Evolutionary conservation across 2,113 vertebrate species (phyloP), one percentile per base, ranked within the genome.

Genomic region (Cardinalis cardinalis): DNA sequence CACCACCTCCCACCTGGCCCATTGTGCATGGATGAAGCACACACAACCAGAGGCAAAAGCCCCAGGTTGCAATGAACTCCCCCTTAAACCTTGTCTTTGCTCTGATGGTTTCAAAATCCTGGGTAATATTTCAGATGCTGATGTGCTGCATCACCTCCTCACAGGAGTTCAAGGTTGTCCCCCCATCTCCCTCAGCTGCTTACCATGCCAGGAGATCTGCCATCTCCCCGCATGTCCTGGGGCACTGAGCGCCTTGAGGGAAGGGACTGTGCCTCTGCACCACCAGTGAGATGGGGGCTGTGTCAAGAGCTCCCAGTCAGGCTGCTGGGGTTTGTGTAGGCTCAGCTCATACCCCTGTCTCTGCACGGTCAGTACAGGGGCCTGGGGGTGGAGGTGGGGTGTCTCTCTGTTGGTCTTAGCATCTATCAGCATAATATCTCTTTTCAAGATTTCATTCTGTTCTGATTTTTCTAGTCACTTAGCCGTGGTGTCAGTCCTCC

Each of bases 151-250:
- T 76, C 59, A 55, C 13, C 8, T 28, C 24, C 20, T 78, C 0
- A 0, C 3, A 0, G 6, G 40, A 43, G 14, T 40, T 55, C 0
- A 0, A 56, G 51, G 49, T 11, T 51, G 41, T 68, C 5, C 12
- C 48, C 19, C 10, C 5, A 6, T 32, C 44, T 90, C 36, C 11
- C 29, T 65, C n/a, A 40, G 63, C 21, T 72, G 40, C 21, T 16
- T 11, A 28, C 38, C 64, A 41, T 61, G 32, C 68, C 31, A 19
- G 70, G 55, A 52, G 18, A 36, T 87, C 46, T 48, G 44, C 28
- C 56, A 6, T 23, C 56, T 81, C 56, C 43, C 48, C 53, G 28
- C 0, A 0, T 40, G 63, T 56, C 71, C 87, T 48, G 58, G 31
- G 58, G 17, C 31, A 31, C 6, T 2, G 19, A 69, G 31, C 24